Evolutionary conservation across 2,113 vertebrate species (phyloP).

Genomic region (Lampris megalopsis): DNA sequence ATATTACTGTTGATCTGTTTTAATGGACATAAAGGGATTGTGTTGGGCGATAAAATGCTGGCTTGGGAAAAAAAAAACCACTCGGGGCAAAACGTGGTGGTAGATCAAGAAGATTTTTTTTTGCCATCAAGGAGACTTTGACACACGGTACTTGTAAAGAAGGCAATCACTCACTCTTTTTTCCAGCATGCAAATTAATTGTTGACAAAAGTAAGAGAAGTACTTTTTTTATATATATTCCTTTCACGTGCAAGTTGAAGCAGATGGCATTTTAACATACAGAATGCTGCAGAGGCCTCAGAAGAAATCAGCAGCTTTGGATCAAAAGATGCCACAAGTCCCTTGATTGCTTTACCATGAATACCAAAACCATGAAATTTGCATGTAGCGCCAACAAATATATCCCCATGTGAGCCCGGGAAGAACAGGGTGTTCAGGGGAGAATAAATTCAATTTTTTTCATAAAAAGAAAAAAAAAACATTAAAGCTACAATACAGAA

Average conservation of each 20-base stretch:
- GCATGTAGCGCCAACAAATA: background rate
- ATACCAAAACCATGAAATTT: background rate
- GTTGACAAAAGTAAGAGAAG: background rate
- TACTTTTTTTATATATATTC: background rate
- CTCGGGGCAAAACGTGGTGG: constrained; percentile 43
- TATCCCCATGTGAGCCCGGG: background rate
- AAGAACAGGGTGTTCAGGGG: background rate
- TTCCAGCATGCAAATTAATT: background rate
- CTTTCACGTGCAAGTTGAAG: background rate
- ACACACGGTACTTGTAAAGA: constrained; percentile 14
- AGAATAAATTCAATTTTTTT: background rate
- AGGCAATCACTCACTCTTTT: background rate
- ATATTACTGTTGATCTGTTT: constrained; percentile 70
- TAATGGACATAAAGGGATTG: constrained; percentile 61
- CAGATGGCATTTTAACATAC: background rate
- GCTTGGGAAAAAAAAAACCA: constrained; percentile 41
- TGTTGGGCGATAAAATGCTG: constrained; percentile 51
- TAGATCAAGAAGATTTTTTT: background rate
- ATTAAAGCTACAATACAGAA: too few species aligned
- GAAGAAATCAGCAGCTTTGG: background rate
- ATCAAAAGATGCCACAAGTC: background rate
- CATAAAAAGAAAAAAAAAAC: too few species aligned
- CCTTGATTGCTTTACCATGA: background rate
- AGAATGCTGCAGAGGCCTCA: background rate
- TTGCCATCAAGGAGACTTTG: background rate